Evolutionary conservation across 2,113 vertebrate genomes (phyloP).

Genomic region (Menidia beryllina): DNA sequence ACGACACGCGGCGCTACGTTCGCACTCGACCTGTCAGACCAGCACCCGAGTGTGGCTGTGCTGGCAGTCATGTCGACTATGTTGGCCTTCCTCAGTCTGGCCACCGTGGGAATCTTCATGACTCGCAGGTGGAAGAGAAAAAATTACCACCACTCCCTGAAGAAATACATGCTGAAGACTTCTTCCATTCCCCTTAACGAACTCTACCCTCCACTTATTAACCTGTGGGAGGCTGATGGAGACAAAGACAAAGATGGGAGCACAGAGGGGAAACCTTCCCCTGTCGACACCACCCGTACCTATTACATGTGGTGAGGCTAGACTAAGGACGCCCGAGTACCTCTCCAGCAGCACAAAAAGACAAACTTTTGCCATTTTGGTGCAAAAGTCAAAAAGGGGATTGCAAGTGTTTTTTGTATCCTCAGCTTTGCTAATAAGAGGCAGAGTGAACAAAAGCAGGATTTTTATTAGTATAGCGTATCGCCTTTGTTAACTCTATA

Average conservation of each 20-base stretch:
- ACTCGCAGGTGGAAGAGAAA: slow-evolving; percentile 94
- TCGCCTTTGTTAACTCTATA: slow-evolving; percentile 80
- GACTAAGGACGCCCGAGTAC: slow-evolving; percentile 79
- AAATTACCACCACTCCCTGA: slow-evolving; percentile 97
- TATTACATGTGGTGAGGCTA: slow-evolving; percentile 98
- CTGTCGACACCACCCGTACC: slow-evolving; percentile 97
- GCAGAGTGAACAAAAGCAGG: slow-evolving; percentile 84
- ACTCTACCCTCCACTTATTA: slow-evolving; percentile 98
- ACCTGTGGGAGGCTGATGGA: slow-evolving; percentile 95
- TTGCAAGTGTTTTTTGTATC: slow-evolving; percentile 84
- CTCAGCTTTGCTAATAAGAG: slow-evolving; percentile 90
- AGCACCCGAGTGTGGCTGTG: slow-evolving; percentile 91
- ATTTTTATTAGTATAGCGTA: slow-evolving; percentile 92
- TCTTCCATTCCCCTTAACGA: slow-evolving; percentile 98
- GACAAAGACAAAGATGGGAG: slow-evolving; percentile 95
- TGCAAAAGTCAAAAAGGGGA: slow-evolving; percentile 84
- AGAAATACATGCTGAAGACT: slow-evolving; percentile 99
- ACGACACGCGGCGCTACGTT: slow-evolving; percentile 90
- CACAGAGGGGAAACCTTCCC: slow-evolving; percentile 89
- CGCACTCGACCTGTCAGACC: slow-evolving; percentile 88
- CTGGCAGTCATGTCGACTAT: slow-evolving; percentile 93
- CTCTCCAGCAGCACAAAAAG: slow-evolving; percentile 77
- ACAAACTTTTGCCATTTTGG: slow-evolving; percentile 86
- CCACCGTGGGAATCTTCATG: slow-evolving; percentile 87
- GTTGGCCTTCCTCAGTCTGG: slow-evolving; percentile 92